Conservation (phyloP, 2,113 vertebrate genomes). For the Neodon shergylaensis region DNA sequence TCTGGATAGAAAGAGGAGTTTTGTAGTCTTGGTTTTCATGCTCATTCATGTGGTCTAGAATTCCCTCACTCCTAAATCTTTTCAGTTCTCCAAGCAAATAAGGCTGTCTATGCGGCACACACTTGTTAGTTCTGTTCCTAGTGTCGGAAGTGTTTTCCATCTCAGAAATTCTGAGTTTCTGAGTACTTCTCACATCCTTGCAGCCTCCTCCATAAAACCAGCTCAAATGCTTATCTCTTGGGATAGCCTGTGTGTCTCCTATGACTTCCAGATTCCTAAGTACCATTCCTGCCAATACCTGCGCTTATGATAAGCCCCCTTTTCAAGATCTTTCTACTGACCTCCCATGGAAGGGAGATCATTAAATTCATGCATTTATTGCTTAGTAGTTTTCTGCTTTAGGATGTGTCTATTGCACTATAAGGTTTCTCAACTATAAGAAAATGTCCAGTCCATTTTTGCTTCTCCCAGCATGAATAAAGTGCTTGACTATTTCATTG, state of each 20-base stretch:
- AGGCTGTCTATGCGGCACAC: background rate
- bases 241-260: background rate
- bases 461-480: background rate
- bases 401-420: background rate
- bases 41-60: background rate
- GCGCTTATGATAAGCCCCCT: background rate
- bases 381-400: background rate
- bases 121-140: background rate
- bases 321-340: background rate
- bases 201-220: background rate
- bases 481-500: background rate
- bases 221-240: background rate
- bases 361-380: background rate
- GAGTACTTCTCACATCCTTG: background rate
- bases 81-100: background rate
- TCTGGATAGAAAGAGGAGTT: background rate
- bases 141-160: constrained; percentile 5
- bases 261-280: rapidly evolving
- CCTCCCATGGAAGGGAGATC: background rate
- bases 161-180: background rate
- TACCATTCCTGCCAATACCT: background rate
- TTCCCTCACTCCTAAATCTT: background rate
- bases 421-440: background rate
- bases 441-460: background rate
- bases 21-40: background rate